Percentiles rank a stretch among this genome's conserved stretches.
These are phyloP conservation scores for Nephrotoma appendiculata DNA, from an alignment of 2,888 invertebrate species.

Conservation along the genomic window DNA sequence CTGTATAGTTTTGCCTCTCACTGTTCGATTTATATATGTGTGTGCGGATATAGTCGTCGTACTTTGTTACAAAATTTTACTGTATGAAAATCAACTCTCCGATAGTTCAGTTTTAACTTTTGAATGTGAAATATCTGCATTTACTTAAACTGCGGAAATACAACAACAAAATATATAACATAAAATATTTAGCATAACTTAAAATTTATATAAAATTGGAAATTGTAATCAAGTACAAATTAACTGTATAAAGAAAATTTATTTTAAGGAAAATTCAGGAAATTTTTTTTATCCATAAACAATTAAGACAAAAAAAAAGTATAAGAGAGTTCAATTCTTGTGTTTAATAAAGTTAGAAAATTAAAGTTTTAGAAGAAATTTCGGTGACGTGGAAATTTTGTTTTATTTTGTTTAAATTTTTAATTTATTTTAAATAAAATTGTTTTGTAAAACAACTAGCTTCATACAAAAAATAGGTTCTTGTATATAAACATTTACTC, in stretches of 20 bases:
- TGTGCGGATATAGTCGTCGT: not conserved
- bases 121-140: conserved; percentile 4
- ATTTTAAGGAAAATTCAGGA: not conserved
- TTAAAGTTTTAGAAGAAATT: not conserved
- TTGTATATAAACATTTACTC: not conserved
- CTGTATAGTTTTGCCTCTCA: not conserved
- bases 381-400: conserved; percentile 1
- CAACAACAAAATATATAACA: not conserved
- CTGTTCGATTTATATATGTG: not conserved
- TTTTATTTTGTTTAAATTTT: not conserved
- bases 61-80: not conserved
- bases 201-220: not conserved
- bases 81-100: not conserved
- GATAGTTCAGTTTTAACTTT: conserved; percentile 2
- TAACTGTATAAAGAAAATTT: not conserved
- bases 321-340: not conserved
- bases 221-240: not conserved
- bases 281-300: not conserved
- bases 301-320: not conserved
- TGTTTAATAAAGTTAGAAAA: not conserved
- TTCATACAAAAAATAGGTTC: not conserved
- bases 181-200: not conserved
- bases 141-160: conserved; percentile 1
- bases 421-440: not conserved
- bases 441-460: not conserved